These are phyloP conservation scores for Naja naja DNA, from an alignment of 2,113 vertebrate genomes.

Conservation along the genomic window DNA sequence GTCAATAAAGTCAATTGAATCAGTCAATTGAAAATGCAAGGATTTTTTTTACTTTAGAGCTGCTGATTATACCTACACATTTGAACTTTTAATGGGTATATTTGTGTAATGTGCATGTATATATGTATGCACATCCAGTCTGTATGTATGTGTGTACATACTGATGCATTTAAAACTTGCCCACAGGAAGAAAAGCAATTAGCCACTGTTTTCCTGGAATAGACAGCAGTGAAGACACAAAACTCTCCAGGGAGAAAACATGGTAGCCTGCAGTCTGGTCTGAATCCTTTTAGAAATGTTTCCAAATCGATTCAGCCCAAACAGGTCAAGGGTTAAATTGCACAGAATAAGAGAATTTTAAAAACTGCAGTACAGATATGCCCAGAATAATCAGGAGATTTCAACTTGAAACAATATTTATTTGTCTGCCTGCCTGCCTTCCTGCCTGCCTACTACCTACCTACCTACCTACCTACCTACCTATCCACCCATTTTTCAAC, in stretches of 20 bases:
- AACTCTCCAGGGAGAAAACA: background rate
- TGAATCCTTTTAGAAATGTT: background rate
- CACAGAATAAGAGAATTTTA: background rate
- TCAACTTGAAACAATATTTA: background rate
- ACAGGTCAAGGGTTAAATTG: background rate
- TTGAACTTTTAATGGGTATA: background rate
- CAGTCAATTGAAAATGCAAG: background rate
- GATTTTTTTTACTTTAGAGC: background rate
- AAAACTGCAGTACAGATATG: background rate
- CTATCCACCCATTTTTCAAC: no score
- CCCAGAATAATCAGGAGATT: background rate
- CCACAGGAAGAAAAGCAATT: background rate
- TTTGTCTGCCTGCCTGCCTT: no score
- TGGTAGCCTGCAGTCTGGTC: background rate
- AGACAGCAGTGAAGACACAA: background rate
- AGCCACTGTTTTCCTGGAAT: background rate
- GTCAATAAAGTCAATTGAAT: background rate
- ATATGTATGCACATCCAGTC: background rate
- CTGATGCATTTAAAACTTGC: background rate
- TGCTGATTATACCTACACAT: background rate
- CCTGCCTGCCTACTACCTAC: no score
- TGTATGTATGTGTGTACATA: background rate
- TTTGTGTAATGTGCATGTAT: background rate
- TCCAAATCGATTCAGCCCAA: background rate
- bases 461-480: no score